Evolutionary conservation across 2,888 invertebrate species (phyloP).

Genomic region (Stenchaetothrips biformis): DNA sequence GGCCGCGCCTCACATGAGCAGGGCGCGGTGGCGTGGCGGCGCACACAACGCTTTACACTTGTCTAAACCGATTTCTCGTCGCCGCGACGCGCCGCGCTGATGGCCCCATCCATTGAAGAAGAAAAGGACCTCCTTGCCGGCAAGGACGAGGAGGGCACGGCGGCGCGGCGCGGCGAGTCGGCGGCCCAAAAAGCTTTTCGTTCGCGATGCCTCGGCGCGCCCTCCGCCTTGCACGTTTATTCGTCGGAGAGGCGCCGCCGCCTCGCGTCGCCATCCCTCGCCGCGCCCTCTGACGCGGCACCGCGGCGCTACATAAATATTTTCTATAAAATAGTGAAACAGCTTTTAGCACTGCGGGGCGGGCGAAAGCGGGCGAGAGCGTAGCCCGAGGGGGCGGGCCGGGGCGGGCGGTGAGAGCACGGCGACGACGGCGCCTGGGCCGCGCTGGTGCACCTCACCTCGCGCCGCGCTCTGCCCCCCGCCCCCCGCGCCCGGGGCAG

Average conservation of each 20-base stretch:
- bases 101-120: neutral
- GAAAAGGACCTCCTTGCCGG: neutral
- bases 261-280: neutral
- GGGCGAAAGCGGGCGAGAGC: neutral
- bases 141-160: no score
- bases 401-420: neutral
- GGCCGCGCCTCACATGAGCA: neutral
- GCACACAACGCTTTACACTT: conserved; percentile 11
- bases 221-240: no score
- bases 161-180: no score
- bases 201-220: neutral
- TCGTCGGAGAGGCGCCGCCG: neutral
- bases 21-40: neutral
- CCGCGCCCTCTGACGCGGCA: neutral
- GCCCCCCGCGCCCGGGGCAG: neutral
- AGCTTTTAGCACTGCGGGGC: neutral
- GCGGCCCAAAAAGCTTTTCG: conserved; percentile 4
- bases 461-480: neutral
- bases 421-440: neutral
- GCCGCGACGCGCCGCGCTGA: neutral
- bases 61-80: conserved; percentile 13
- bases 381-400: neutral
- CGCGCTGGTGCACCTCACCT: neutral
- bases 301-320: neutral
- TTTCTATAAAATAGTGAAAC: conserved; percentile 22